Base-by-base conservation (phyloP, 2,797 vertebrate species). In the Parambassis ranga region DNA sequence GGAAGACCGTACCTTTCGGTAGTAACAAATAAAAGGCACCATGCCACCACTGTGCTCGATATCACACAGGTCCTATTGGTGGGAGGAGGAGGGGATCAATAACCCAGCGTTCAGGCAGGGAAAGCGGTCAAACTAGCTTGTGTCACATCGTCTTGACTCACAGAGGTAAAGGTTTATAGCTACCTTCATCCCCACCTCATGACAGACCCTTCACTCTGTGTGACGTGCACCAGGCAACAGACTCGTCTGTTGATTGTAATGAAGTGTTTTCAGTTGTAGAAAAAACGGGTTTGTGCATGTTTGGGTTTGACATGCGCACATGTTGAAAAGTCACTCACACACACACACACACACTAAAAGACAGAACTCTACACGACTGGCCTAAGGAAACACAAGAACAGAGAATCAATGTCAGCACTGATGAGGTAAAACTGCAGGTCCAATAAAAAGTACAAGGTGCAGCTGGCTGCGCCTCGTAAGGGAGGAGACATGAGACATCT, bases 1-100 rank as follows among this genome's bases (percentile, higher is more conserved):
- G 91, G 91, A 92, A 92, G 91, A 92, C 91, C 86, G 84, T 85
- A 90, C 88, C 87, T 89, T 90, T 89, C 87, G 85, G 89, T 84
- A 91, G 82, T 87, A 88, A 90, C 82, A 82, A 88, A 88, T 85
- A 89, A 90, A 91, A 92, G 91, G 91, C 91, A 92, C 90, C 88
- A 77, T 83, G 78, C 88, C 88, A 86, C 84, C 86, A 69, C 89
- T 91, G 90, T 87, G 88, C 81, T 90, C 41, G 16, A 68, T 83
- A 78, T 77, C 79, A 88, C 88, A 92, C 88, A 86, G 86, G 81
- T 90, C 84, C 57, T 83, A 75, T 55, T 76, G 84, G 82, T 87
- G 75, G 76, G 63, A 44, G 61, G 56, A n/a, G n/a, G 37, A 37
- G 38, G 30, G 26, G 37, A 57, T 71, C 55, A 78, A 77, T 70